Conservation (phyloP, 2,797 vertebrate species). For the Streptopelia turtur region DNA sequence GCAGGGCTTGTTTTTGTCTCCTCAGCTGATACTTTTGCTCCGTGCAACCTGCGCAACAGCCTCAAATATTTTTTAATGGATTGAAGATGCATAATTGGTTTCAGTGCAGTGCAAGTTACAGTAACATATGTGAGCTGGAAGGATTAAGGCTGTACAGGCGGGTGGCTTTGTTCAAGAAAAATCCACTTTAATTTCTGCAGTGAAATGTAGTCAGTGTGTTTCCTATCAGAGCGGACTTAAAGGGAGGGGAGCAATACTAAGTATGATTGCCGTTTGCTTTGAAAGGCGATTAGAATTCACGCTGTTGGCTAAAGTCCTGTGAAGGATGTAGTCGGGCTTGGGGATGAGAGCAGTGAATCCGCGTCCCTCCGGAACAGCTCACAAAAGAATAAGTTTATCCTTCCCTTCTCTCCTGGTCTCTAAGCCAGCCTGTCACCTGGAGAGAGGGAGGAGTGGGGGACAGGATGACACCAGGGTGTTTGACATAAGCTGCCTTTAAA, state of each 20-base stretch:
- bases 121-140: slow-evolving; percentile 42
- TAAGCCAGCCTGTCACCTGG: neutral
- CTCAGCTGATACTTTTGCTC: neutral
- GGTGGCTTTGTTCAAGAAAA: slow-evolving; percentile 53
- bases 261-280: neutral
- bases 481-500: neutral
- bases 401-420: neutral
- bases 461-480: neutral
- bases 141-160: slow-evolving; percentile 44
- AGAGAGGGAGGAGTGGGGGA: neutral
- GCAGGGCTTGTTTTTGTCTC: neutral
- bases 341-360: neutral
- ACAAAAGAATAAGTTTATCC: neutral
- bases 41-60: neutral
- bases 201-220: slow-evolving; percentile 51
- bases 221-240: slow-evolving; percentile 41
- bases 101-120: slow-evolving; percentile 57
- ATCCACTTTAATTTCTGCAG: slow-evolving; percentile 53
- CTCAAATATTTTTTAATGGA: slow-evolving; percentile 21
- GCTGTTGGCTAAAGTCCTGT: neutral
- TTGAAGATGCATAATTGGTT: slow-evolving; percentile 53
- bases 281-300: slow-evolving; percentile 21
- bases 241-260: neutral
- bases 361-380: neutral
- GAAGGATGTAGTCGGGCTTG: neutral